Evolutionary conservation across 2,797 vertebrate species (phyloP), one percentile per base, ranked within the genome.

Genomic region (Sebastes itinus): DNA sequence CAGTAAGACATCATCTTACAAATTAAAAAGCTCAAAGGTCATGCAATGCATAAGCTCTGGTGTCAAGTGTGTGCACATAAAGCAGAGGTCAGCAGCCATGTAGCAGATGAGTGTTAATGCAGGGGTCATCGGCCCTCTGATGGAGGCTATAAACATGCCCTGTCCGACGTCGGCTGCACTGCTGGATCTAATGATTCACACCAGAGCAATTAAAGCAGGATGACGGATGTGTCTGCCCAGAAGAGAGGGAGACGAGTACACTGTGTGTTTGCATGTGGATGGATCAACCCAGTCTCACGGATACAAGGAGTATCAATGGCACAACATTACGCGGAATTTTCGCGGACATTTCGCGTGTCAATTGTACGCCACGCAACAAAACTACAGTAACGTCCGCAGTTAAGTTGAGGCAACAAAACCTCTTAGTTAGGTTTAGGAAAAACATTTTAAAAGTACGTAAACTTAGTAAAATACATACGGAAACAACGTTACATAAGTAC

Each of bases 141-240:
- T 83, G 76, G 70, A 72, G 76, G 66, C 67, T 83, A 81, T 89
- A 80, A 92, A 76, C 42, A 66, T 61, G 73, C 22, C 13, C 67
- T 38, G 71, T 33, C 69, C 75, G 69, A 82, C 71, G 63, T 66
- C 7, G 22, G 65, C 75, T 52, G 63, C 80, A 78, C 33, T 22
- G 9, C 55, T 42, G 81, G 72, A 77, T 70, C 66, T 86, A 77
- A 78, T 68, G 63, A 90, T 85, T 81, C 84, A 87, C 86, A 75
- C 30, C 64, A 49, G 59, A 46, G 74, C 77, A 83, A 89, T 88
- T 88, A 87, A 78, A 88, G 69, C 69, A 42, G 70, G 68, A 76
- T 72, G 80, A 88, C 28, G 75, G 82, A 83, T 59, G 82, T 38
- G 87, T 84, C 82, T 82, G 72, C 49, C 2, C 42, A 75, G 77